A percentile compares a stretch with the other conserved stretches of the same genome.
phyloP scores from a whole-genome alignment of 2,888 invertebrate species.

The Volucella inflata region DNA sequence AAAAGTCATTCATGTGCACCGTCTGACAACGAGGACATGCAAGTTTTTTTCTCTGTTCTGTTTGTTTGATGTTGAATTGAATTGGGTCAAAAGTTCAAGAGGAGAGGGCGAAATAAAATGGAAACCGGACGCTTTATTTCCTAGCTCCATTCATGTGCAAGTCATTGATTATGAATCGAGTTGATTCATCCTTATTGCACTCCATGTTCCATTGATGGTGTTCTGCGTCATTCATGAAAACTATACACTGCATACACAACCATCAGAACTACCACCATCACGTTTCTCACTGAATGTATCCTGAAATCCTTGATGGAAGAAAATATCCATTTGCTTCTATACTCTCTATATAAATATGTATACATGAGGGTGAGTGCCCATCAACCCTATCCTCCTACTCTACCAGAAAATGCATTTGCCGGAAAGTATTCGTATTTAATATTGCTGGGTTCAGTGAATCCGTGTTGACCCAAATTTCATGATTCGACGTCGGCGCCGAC shows the following conservation, averaged over 20 bases:
- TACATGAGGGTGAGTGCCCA: too few relatives aligned
- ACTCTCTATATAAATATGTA: not conserved
- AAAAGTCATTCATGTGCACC: not conserved
- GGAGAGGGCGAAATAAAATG: conserved; percentile 20
- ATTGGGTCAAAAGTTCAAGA: conserved; percentile 69
- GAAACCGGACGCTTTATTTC: conserved; percentile 39
- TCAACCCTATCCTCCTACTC: not conserved
- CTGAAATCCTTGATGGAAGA: conserved; percentile 44
- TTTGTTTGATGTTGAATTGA: conserved; percentile 17
- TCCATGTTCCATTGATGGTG: conserved; percentile 47
- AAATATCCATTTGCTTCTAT: conserved; percentile 30
- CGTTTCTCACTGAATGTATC: not conserved
- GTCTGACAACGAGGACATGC: conserved; percentile 47
- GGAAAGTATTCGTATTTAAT: conserved; percentile 31
- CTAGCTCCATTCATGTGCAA: conserved; percentile 34
- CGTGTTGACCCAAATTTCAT: conserved; percentile 60
- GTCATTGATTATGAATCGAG: conserved; percentile 53
- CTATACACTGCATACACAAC: not conserved
- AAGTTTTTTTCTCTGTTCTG: conserved; percentile 3
- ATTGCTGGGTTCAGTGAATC: conserved; percentile 65
- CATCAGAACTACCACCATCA: not conserved
- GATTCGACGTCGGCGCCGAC: conserved; percentile 69
- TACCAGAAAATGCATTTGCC: not conserved
- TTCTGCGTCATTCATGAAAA: conserved; percentile 66
- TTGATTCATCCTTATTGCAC: conserved; percentile 18